Conservation (phyloP, 2,888 invertebrate species). For the Drosophila siamana region DNA sequence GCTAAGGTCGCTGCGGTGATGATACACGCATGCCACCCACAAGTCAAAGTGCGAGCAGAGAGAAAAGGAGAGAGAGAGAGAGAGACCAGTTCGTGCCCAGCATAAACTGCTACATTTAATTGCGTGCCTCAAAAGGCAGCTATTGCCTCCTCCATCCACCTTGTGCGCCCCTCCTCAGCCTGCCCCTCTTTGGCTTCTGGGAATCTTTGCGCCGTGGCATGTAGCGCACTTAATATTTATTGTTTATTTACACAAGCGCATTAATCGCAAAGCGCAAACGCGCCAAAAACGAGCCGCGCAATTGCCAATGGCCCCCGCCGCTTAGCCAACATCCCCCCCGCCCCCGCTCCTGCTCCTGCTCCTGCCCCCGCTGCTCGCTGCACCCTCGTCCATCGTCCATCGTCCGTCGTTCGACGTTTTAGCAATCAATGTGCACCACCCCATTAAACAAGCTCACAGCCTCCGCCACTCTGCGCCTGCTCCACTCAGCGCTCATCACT, state of each 20-base stretch:
- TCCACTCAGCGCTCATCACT: constrained; percentile 2
- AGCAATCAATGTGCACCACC: constrained; percentile 27
- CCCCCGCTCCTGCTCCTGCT: not conserved
- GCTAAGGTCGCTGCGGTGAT: constrained; percentile 34
- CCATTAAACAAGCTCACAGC: constrained; percentile 6
- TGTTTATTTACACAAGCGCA: constrained; percentile 81
- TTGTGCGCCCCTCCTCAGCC: not conserved
- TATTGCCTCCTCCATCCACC: not conserved
- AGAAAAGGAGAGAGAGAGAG: not conserved
- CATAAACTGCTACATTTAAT: constrained; percentile 69
- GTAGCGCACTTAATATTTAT: constrained; percentile 78
- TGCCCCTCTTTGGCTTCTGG: constrained; percentile 37
- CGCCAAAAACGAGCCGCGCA: constrained; percentile 75
- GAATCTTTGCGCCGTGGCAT: constrained; percentile 61
- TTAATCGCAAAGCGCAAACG: constrained; percentile 79
- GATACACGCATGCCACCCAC: constrained; percentile 54
- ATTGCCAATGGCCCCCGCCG: constrained; percentile 58
- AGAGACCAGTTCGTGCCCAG: constrained; percentile 41
- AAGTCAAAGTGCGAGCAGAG: constrained; percentile 1
- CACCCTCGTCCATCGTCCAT: not conserved
- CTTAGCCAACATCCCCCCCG: not conserved
- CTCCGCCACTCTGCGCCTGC: not conserved
- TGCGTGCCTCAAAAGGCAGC: constrained; percentile 46
- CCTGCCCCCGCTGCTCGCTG: constrained; percentile 1
- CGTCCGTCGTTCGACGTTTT: not conserved